Conservation (phyloP, 2,797 vertebrate species). For the Bovichtus diacanthus region DNA sequence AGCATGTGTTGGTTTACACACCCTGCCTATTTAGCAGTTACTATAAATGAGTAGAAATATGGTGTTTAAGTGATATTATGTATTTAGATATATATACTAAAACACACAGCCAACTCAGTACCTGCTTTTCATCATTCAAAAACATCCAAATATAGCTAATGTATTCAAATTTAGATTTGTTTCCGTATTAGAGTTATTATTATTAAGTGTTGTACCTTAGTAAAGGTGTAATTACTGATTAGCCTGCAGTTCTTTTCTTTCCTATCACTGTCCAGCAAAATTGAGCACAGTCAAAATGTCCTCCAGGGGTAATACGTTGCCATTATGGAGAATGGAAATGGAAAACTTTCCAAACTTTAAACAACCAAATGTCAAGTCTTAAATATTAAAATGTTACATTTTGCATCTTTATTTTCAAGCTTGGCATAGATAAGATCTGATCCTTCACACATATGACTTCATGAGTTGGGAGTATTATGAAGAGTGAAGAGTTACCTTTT, state of each 20-base stretch:
- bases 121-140: not conserved
- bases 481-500: conserved; percentile 63
- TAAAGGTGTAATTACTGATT: not conserved
- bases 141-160: not conserved
- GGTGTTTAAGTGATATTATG: not conserved
- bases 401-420: not conserved
- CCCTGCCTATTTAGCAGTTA: no score
- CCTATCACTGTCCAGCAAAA: not conserved
- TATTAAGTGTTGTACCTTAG: not conserved
- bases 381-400: not conserved
- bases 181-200: not conserved
- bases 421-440: not conserved
- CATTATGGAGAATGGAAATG: not conserved
- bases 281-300: not conserved
- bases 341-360: no score
- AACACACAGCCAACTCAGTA: no score
- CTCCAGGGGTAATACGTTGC: not conserved
- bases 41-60: no score
- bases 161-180: not conserved
- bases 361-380: no score
- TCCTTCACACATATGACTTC: not conserved
- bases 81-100: not conserved
- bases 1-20: no score
- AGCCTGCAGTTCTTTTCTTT: not conserved
- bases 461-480: not conserved